Evolutionary conservation across 2,113 vertebrate species (phyloP), one percentile per base, ranked within the genome.

Genomic region (Chaetops frenatus): DNA sequence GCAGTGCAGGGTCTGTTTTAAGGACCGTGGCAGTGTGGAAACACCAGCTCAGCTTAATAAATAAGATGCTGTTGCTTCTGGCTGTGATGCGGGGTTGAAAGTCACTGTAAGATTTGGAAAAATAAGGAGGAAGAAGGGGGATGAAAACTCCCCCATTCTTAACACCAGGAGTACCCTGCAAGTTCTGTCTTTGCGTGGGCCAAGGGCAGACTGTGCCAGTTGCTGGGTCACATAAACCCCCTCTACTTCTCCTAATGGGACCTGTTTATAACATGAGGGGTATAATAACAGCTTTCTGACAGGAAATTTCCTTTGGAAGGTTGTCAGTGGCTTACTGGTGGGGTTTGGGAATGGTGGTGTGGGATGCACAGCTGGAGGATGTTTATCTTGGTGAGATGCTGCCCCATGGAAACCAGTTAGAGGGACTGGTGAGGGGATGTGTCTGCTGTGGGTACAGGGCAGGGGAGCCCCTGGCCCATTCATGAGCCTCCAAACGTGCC

Each of bases 321-420:
- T 45, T 74, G 69, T 65, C 1, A 6, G 13, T 57, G 60, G 8
- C 33, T 81, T 64, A 22, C 10, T 70, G 21, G 8, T 72, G 44
- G 23, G 45, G 2, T 0, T 86, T 76, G 81, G 87, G 78, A 51
- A 44, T 3, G 48, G 44, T 91, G 69, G 45, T 8, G 9, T 36
- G 21, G 67, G 9, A 3, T 5, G 2, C 21, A 2, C 2, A 10
- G 3, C 42, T 17, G 47, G 86, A 80, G 73, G 80, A 66, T 90
- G 77, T 73, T 94, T 88, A 44, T 91, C 64, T 11, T 60, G 67
- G 76, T 28, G 62, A 38, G 76, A 29, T 40, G 45, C 40, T 70
- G 45, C 60, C 66, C 35, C 4, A 1, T 3, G 3, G 38, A 73
- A 62, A 10, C 0, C 38, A 38, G 0, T 33, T 21, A 1, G 0